Percentiles rank a stretch among this genome's conserved stretches.
Conservation (phyloP, 1,140 invertebrate genomes). For the Formica selysi region DNA sequence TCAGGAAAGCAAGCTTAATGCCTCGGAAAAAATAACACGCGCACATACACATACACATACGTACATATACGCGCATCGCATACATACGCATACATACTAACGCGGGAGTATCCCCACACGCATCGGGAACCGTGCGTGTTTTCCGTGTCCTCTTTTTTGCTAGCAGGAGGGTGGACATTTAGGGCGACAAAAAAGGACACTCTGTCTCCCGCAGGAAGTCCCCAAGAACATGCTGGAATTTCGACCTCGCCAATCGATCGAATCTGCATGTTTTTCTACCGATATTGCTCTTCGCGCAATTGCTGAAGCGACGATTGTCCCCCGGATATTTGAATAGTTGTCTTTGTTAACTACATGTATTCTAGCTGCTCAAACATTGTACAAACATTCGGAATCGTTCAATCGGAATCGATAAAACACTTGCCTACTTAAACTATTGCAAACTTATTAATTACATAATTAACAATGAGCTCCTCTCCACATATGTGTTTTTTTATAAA, state of each 20-base stretch:
- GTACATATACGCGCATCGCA: constrained; percentile 78
- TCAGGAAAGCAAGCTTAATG: constrained; percentile 84
- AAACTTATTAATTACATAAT: background rate
- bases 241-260: constrained; percentile 77
- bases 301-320: constrained; percentile 64
- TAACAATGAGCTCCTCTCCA: background rate
- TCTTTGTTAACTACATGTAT: constrained; percentile 26
- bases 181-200: constrained; percentile 81
- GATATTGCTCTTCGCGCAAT: constrained; percentile 65
- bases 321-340: constrained; percentile 43
- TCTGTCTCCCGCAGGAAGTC: constrained; percentile 78
- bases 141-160: constrained; percentile 79
- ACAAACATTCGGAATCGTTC: too few species aligned
- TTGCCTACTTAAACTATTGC: background rate
- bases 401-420: background rate
- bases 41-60: constrained; percentile 74
- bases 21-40: constrained; percentile 86
- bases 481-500: background rate
- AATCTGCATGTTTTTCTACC: constrained; percentile 78
- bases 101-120: constrained; percentile 42
- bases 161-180: constrained; percentile 83
- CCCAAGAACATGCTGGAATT: constrained; percentile 75
- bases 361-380: background rate
- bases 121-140: constrained; percentile 70
- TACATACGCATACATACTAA: background rate